Base-by-base conservation (phyloP, 2,113 vertebrate species). In the Todiramphus chloris region DNA sequence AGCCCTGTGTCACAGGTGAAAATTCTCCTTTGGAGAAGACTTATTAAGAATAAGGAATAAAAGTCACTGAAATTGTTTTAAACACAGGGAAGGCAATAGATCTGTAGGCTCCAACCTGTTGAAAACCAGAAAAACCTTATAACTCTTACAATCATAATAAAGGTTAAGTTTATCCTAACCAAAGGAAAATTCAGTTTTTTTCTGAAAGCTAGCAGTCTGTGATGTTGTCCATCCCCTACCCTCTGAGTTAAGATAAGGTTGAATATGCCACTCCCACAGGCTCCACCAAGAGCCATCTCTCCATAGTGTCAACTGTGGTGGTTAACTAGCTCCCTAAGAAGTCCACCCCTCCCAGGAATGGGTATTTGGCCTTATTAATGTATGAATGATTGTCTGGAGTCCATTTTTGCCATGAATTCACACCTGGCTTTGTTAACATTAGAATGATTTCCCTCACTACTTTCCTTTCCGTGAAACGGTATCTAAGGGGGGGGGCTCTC, bases 241-340 rank as follows among this genome's bases (percentile, higher is more conserved):
- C 53, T 76, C 33, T 17, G 10, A 75, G 50, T 27, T 55, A 46
- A 70, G 3, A 6, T 62, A n/a, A 23, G 16, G 33, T 25, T 67
- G 69, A 33, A 16, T 46, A 13, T 41, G 37, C 35, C 58, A 13
- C 30, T 53, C 9, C 19, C 11, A 18, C 24, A 50, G 44, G 25
- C 11, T 88, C 13, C 63, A 43, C 25, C 35, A 43, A 5, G 10
- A 50, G 4, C 24, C 11, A 12, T 55, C 31, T 66, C 50, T 75
- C n/a, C 28, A 5, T 3, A 15, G 9, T 4, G 13, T 62, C 33
- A 56, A 1, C 1, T 81, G 41, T 7, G 10, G 51, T 5, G 6
- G 16, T 18, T 41, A 55, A 75, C 20, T 68, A 64, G 23, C 15
- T 79, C 13, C 58, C 10, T 28, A 19, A 56, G 46, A 68, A 66